These are phyloP conservation scores for Electrophaes corylata DNA, from an alignment of 2,888 invertebrate genomes.

Conservation along the genomic window DNA sequence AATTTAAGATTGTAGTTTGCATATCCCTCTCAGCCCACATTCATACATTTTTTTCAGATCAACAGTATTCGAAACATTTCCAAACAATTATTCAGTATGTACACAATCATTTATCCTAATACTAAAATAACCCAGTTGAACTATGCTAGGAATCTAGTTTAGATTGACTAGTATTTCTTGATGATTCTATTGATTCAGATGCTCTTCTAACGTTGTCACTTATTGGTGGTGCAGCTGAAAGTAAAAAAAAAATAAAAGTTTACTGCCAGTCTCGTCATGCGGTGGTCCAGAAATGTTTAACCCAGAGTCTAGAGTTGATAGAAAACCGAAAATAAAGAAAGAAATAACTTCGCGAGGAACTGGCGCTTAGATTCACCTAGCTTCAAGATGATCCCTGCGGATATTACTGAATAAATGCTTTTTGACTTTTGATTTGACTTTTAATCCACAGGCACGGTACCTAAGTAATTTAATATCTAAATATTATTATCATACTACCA, in stretches of 20 bases:
- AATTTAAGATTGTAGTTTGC: not conserved
- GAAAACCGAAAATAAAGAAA: no score
- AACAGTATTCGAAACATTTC: not conserved
- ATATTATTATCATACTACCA: no score
- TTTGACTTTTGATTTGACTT: no score
- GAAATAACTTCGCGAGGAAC: no score
- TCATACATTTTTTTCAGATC: not conserved
- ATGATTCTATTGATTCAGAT: slow-evolving; percentile 56
- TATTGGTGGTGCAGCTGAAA: slow-evolving; percentile 67
- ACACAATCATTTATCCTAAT: slow-evolving; percentile 12
- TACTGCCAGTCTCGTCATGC: not conserved
- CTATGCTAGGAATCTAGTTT: slow-evolving; percentile 70
- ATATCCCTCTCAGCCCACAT: slow-evolving; percentile 2
- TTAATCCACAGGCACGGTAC: no score
- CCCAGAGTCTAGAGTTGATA: no score
- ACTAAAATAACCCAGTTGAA: slow-evolving; percentile 10
- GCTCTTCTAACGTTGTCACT: slow-evolving; percentile 64
- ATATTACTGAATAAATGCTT: no score
- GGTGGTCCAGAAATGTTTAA: no score
- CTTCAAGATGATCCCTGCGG: no score
- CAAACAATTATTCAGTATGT: slow-evolving; percentile 24
- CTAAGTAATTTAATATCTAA: no score
- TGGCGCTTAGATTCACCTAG: no score
- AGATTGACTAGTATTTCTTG: slow-evolving; percentile 76
- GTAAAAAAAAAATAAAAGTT: slow-evolving; percentile 23